Conservation (phyloP, 2,113 vertebrate species). For the Synodontis membranacea region DNA sequence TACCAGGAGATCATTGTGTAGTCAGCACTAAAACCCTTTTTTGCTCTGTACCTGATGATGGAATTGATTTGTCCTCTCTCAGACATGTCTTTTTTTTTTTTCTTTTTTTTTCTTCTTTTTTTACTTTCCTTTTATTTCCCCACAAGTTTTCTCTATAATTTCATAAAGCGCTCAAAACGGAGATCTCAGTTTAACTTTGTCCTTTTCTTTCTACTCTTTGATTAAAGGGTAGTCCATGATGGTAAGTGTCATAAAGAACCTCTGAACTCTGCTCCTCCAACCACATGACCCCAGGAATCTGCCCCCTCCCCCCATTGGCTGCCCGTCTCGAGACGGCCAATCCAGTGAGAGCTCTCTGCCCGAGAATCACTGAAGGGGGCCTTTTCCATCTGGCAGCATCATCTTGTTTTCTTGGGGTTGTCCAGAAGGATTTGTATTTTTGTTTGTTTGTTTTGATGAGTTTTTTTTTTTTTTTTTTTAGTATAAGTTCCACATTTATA, state of each 20-base stretch:
- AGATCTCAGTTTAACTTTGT: conserved; percentile 99
- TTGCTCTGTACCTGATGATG: conserved; percentile 41
- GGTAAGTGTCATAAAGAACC: conserved; percentile 99
- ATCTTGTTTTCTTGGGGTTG: conserved; percentile 95
- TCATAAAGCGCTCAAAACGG: conserved; percentile 66
- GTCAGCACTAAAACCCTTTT: conserved; percentile 33
- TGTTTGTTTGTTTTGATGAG: conserved; percentile 87
- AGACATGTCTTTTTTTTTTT: conserved; percentile 49
- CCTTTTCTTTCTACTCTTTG: conserved; percentile 99
- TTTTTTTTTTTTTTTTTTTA: conserved; percentile 37
- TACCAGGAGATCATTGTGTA: conserved; percentile 16
- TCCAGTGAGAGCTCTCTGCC: conserved; percentile 95
- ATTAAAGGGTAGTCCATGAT: conserved; percentile 99
- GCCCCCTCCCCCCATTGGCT: conserved; percentile 87
- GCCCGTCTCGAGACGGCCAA: conserved; percentile 97
- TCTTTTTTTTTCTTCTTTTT: conserved; percentile 56
- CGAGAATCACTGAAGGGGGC: conserved; percentile 96
- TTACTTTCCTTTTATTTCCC: conserved; percentile 60
- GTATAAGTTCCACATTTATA: conserved; percentile 6
- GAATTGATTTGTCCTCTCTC: conserved; percentile 38
- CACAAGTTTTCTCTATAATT: conserved; percentile 73
- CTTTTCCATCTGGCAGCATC: conserved; percentile 96
- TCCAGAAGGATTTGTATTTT: conserved; percentile 98
- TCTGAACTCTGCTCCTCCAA: conserved; percentile 98
- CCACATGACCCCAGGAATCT: conserved; percentile 99